Evolutionary conservation across 2,113 vertebrate species (phyloP).

Genomic region (Bubalus kerabau): DNA sequence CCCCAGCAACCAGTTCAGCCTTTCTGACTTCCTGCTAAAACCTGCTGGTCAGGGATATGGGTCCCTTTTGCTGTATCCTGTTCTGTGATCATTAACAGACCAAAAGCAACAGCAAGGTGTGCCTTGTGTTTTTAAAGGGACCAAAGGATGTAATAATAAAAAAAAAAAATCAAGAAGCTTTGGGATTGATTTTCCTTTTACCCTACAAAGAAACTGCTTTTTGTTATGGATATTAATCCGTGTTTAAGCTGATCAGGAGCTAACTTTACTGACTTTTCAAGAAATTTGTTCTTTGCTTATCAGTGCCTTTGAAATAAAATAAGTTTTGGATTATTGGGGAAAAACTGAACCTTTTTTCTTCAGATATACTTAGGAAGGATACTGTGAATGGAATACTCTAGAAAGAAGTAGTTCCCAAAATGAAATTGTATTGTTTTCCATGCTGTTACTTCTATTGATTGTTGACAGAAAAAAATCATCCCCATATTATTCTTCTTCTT

Average conservation of each 20-base stretch:
- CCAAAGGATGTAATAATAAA: not conserved
- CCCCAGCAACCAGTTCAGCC: not conserved
- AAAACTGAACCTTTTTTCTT: not conserved
- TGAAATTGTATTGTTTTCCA: not conserved
- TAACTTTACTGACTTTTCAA: not conserved
- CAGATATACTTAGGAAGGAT: not conserved
- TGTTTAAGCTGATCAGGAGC: not conserved
- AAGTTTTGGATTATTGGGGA: not conserved
- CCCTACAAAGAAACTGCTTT: not conserved
- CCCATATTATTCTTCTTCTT: not conserved
- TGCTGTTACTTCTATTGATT: not conserved
- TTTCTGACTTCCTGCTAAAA: not conserved
- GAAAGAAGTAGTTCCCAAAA: not conserved
- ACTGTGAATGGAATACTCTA: not conserved
- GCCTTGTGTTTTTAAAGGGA: not conserved
- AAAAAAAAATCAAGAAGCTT: not conserved
- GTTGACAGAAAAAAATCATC: not conserved
- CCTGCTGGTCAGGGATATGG: not conserved
- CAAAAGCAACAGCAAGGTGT: not conserved
- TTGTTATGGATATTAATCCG: not conserved
- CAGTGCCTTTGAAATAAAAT: not conserved
- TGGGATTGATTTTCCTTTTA: not conserved
- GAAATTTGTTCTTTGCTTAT: not conserved
- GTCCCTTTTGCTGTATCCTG: not conserved
- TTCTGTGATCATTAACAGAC: not conserved